Evolutionary conservation across 2,113 vertebrate species (phyloP).

Genomic region (Pelusios castaneus): DNA sequence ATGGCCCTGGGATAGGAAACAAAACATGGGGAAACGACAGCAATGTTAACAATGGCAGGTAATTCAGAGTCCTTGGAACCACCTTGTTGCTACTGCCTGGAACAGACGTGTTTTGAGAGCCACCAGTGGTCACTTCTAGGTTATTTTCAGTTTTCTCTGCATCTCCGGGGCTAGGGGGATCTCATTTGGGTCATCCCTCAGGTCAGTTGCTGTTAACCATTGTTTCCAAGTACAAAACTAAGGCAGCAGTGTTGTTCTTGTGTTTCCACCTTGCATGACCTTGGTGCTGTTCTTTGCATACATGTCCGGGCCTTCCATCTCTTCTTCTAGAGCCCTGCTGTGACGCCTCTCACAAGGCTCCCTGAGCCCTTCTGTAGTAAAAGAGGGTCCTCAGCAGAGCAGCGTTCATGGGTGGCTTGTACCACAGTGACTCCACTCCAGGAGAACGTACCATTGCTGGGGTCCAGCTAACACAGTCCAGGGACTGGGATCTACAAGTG

Average conservation of each 20-base stretch:
- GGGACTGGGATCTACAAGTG: too few species aligned
- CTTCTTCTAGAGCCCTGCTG: background rate
- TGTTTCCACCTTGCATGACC: background rate
- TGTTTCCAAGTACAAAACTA: too few species aligned
- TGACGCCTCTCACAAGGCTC: background rate
- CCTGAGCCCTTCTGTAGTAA: background rate
- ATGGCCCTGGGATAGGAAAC: background rate
- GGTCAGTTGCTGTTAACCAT: background rate
- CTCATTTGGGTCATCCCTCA: background rate
- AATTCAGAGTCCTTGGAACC: background rate
- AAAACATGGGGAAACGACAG: background rate
- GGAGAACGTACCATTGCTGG: background rate
- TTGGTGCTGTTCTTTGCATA: background rate
- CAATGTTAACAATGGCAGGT: background rate
- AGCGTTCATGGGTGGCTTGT: background rate
- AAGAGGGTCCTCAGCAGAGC: background rate
- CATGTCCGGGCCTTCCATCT: background rate
- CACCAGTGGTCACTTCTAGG: background rate
- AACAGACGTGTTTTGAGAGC: background rate
- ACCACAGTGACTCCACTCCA: background rate
- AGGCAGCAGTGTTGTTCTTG: background rate
- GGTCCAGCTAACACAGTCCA: background rate
- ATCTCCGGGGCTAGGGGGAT: rapidly evolving
- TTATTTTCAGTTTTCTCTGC: background rate
- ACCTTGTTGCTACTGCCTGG: background rate